Evolutionary conservation across 2,888 invertebrate species (phyloP).

Genomic region (Tiphia femorata): DNA sequence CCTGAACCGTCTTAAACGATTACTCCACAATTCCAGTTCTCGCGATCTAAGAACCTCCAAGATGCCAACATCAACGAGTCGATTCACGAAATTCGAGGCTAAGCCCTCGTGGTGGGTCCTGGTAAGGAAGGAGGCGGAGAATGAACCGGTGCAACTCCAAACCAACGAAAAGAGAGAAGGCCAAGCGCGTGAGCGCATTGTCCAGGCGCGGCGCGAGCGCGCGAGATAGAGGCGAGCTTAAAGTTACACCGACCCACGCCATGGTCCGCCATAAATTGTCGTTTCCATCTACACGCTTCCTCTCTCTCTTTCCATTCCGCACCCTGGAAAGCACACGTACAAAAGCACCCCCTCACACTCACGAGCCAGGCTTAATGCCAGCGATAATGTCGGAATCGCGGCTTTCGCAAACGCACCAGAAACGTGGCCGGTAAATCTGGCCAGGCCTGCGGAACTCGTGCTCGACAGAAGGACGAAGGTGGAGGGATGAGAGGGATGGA

Average conservation of each 20-base stretch:
- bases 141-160: too few relatives aligned
- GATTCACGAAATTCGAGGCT: too few relatives aligned
- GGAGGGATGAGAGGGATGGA: neutral
- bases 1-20: too few relatives aligned
- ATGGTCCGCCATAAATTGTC: slow-evolving; percentile 54
- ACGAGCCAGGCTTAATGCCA: slow-evolving; percentile 4
- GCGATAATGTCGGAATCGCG: slow-evolving; percentile 10
- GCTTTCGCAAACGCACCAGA: neutral
- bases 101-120: too few relatives aligned
- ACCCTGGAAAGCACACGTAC: slow-evolving; percentile 13
- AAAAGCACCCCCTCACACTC: too few relatives aligned
- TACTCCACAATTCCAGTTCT: too few relatives aligned
- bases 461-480: neutral
- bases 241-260: slow-evolving; percentile 53
- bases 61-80: too few relatives aligned
- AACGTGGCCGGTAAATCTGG: neutral
- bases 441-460: neutral
- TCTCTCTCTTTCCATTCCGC: too few relatives aligned
- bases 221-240: slow-evolving; percentile 49
- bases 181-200: too few relatives aligned
- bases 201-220: neutral
- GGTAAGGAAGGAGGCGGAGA: too few relatives aligned
- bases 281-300: slow-evolving; percentile 24
- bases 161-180: too few relatives aligned
- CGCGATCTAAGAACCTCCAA: too few relatives aligned